Percentiles rank a stretch among this genome's conserved stretches.
These are phyloP conservation scores for Acanthurus leucopareius DNA, from an alignment of 2,797 vertebrate genomes.

Conservation along the genomic window DNA sequence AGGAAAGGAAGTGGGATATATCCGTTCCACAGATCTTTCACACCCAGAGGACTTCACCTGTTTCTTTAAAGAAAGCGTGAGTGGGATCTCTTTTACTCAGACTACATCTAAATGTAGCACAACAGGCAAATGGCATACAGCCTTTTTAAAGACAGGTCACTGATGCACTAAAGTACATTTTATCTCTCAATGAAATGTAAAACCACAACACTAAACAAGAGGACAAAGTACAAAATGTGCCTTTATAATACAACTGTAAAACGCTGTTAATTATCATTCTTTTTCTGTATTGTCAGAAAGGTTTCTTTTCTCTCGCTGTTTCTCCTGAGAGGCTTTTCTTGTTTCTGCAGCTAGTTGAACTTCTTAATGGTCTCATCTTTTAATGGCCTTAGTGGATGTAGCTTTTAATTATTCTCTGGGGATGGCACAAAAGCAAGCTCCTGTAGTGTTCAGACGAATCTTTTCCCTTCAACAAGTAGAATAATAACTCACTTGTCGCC, in stretches of 20 bases:
- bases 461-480: slow-evolving; percentile 27
- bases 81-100: slow-evolving; percentile 67
- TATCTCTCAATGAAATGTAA: slow-evolving; percentile 18
- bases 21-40: slow-evolving; percentile 39
- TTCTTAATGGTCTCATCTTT: slow-evolving; percentile 59
- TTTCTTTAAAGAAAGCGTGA: slow-evolving; percentile 74
- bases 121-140: background rate
- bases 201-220: background rate
- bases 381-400: slow-evolving; percentile 50
- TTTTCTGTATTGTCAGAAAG: slow-evolving; percentile 45
- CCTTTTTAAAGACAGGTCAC: background rate
- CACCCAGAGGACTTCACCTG: slow-evolving; percentile 52
- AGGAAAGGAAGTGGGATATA: slow-evolving; percentile 50
- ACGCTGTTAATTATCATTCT: slow-evolving; percentile 16
- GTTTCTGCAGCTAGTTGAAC: slow-evolving; percentile 49
- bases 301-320: slow-evolving; percentile 13
- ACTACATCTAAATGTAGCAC: slow-evolving; percentile 15
- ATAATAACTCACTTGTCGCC: slow-evolving; percentile 28
- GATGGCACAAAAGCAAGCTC: slow-evolving; percentile 24
- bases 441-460: slow-evolving; percentile 33
- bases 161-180: background rate
- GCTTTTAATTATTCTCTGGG: slow-evolving; percentile 60
- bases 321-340: slow-evolving; percentile 31
- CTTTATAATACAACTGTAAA: slow-evolving; percentile 6
- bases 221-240: slow-evolving; percentile 9